These are phyloP conservation scores for Coenobita brevimanus DNA, from an alignment of 1,140 invertebrate genomes.

Conservation along the genomic window DNA sequence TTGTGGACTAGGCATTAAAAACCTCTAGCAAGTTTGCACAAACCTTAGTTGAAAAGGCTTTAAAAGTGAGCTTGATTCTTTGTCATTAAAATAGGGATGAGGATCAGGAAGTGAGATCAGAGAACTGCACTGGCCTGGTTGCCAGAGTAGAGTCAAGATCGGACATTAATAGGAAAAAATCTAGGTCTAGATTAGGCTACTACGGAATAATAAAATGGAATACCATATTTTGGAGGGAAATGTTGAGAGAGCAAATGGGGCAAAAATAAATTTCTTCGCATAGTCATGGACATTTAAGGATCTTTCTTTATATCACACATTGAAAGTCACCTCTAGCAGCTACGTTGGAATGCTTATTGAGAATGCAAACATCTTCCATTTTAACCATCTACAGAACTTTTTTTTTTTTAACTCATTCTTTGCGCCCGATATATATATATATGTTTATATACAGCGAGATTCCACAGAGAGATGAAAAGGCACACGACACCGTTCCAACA, in stretches of 20 bases:
- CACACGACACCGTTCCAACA: conserved; percentile 66
- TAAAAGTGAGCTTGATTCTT: too few relatives aligned
- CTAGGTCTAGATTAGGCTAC: conserved; percentile 67
- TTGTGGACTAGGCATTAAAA: too few relatives aligned
- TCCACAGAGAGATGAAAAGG: conserved; percentile 65
- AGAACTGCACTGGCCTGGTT: conserved; percentile 51
- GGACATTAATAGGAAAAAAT: conserved; percentile 67
- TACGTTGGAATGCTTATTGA: conserved; percentile 67
- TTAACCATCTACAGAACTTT: conserved; percentile 57
- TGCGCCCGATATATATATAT: conserved; percentile 50
- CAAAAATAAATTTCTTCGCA: conserved; percentile 65
- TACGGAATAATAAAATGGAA: conserved; percentile 66
- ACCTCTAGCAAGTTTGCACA: too few relatives aligned
- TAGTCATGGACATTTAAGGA: conserved; percentile 63
- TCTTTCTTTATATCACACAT: conserved; percentile 66
- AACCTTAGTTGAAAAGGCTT: too few relatives aligned
- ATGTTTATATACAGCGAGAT: conserved; percentile 51
- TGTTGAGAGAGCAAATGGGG: conserved; percentile 65
- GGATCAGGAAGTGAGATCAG: conserved; percentile 20
- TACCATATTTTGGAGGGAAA: conserved; percentile 67
- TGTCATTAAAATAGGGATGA: conserved; percentile 16
- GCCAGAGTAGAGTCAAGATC: conserved; percentile 58
- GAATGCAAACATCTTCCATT: conserved; percentile 65
- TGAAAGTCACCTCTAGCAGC: conserved; percentile 63
- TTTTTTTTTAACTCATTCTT: conserved; percentile 47